Conservation (phyloP, 2,888 invertebrate genomes). For the Mimumesa dahlbomi region DNA sequence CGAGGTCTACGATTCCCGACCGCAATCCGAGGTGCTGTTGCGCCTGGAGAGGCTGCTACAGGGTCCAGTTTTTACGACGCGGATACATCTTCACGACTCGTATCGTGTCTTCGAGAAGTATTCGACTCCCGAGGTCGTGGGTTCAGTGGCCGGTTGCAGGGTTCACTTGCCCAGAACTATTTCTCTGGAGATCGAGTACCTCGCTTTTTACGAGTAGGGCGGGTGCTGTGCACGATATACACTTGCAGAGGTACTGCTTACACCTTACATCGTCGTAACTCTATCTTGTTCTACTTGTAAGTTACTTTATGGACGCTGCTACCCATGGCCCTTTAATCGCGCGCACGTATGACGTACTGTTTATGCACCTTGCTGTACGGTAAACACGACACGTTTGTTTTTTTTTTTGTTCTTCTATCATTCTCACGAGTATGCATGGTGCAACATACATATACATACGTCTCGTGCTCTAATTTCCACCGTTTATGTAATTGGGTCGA, state of each 20-base stretch:
- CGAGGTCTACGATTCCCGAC: constrained; percentile 8
- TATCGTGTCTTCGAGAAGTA: constrained; percentile 24
- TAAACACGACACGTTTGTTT: too few relatives aligned
- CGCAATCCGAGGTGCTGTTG: constrained; percentile 2
- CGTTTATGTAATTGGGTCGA: background rate
- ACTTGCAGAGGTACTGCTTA: constrained; percentile 20
- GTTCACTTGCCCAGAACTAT: constrained; percentile 40
- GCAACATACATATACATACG: too few relatives aligned
- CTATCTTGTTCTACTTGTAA: constrained; percentile 8
- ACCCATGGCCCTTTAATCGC: constrained; percentile 14
- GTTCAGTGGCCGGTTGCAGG: constrained; percentile 52
- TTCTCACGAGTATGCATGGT: background rate
- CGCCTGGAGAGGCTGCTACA: constrained; percentile 12
- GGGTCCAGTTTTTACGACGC: constrained; percentile 44
- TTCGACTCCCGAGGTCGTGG: constrained; percentile 50
- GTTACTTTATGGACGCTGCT: constrained; percentile 23
- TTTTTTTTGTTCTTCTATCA: background rate
- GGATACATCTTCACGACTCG: constrained; percentile 27
- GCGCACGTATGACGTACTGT: constrained; percentile 3
- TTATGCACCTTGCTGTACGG: background rate
- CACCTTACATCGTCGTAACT: constrained; percentile 16
- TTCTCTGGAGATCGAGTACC: constrained; percentile 44
- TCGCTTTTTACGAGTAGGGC: constrained; percentile 39
- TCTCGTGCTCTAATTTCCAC: background rate
- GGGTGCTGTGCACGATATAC: constrained; percentile 19